Base-by-base conservation (phyloP, 2,113 vertebrate species). In the Hippopotamus amphibius region DNA sequence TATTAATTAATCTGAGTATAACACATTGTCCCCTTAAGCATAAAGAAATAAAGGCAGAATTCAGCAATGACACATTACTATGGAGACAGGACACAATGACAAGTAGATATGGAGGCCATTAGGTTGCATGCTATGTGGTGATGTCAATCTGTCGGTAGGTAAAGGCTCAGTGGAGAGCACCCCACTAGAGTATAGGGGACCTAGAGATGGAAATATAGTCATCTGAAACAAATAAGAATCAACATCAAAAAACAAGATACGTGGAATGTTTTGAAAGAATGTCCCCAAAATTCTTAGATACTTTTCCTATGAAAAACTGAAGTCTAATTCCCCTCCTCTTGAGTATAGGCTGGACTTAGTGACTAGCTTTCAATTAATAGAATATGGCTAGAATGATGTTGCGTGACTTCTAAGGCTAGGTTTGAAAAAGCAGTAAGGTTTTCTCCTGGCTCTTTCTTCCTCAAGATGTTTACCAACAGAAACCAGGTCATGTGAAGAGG, bases 191-290 rank as follows among this genome's bases (percentile, higher is more conserved):
- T 61, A 72, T 8, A 7, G 22, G 48, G 11, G 33, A 72, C 21
- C 1, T 59, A 91, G 30, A 89, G 6, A 96, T 21, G 12, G 26
- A 86, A 79, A 87, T n/a, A 33, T 28, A 84, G 69, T 10, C 28
- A 84, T 74, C 81, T 96, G 50, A 95, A 93, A 90, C 24, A 68
- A 92, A 5, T 41, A 89, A 87, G 15, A 90, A 85, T 93, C 79
- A 84, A 61, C 55, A 89, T 55, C 22, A 94, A 74, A 94, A 37
- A 83, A 15, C 21, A 96, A 86, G 15, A 71, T 37, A 7, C 61
- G 37, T 85, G 65, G 12, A 16, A 80, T 65, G 5, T 89, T 88
- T 76, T 81, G 26, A 88, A 95, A 85, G 28, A 41, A 88, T 24
- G 17, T 28, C 1, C n/a, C 72, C 22, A 95, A 76, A 33, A 77